A percentile compares a stretch with the other conserved stretches of the same genome.
Conservation (phyloP, 2,888 invertebrate species). For the Lepidochrysops patricia region DNA sequence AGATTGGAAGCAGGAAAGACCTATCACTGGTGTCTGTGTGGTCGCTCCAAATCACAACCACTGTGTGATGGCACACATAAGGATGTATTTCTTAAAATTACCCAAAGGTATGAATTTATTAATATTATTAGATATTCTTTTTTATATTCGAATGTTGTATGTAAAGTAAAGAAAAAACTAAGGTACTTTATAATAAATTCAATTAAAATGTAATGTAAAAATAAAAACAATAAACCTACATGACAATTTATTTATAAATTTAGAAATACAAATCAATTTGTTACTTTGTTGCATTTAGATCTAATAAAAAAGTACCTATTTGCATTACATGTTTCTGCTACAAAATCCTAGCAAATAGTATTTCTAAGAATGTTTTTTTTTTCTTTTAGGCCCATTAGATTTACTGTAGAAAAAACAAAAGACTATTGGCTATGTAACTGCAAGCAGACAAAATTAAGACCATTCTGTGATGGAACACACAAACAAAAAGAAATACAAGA, state of each 20-base stretch:
- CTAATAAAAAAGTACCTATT: too few relatives aligned
- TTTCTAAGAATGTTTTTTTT: background rate
- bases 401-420: conserved; percentile 88
- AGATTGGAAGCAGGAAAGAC: conserved; percentile 81
- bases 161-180: too few relatives aligned
- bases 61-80: conserved; percentile 96
- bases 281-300: too few relatives aligned
- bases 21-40: conserved; percentile 96
- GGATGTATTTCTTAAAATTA: conserved; percentile 82
- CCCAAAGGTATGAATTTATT: conserved; percentile 67
- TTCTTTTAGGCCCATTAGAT: conserved; percentile 82
- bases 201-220: too few relatives aligned
- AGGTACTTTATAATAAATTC: too few relatives aligned
- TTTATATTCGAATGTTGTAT: too few relatives aligned
- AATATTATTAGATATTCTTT: background rate
- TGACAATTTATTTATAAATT: too few relatives aligned
- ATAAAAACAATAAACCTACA: too few relatives aligned
- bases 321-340: too few relatives aligned
- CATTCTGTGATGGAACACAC: conserved; percentile 98
- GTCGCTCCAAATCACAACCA: conserved; percentile 92
- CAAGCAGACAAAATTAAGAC: conserved; percentile 93
- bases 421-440: conserved; percentile 99
- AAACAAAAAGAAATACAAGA: conserved; percentile 82
- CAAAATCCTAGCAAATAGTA: too few relatives aligned
- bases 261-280: too few relatives aligned